A percentile compares a stretch with the other conserved stretches of the same genome.
Evolutionary conservation across 2,113 vertebrate genomes (phyloP).

Genomic region (Okapia johnstoni): DNA sequence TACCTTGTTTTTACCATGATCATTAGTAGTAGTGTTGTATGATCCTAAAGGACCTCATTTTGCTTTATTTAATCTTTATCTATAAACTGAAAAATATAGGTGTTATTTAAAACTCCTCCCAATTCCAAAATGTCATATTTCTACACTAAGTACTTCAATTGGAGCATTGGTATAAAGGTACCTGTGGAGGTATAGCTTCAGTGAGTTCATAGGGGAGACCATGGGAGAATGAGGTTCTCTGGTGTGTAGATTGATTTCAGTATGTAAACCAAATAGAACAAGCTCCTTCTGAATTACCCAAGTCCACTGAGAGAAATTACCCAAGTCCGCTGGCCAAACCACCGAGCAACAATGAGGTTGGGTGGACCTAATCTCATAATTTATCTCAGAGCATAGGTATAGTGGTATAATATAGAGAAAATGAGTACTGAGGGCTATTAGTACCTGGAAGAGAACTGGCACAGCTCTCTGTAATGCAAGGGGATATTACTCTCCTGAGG

Average conservation of each 20-base stretch:
- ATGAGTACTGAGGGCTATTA: neutral
- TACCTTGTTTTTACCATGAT: neutral
- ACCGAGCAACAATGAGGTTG: neutral
- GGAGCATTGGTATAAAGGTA: neutral
- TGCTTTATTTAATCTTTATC: conserved; percentile 13
- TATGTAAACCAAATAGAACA: neutral
- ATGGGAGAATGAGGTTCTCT: neutral
- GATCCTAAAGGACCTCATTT: neutral
- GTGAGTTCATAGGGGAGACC: neutral
- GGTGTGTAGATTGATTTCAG: neutral
- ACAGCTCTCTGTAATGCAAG: neutral
- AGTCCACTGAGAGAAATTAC: neutral
- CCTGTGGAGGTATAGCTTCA: neutral
- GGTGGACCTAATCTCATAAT: neutral
- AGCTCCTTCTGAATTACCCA: neutral
- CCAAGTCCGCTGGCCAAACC: neutral
- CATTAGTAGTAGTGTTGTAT: neutral
- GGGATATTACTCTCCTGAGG: neutral
- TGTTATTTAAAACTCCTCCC: neutral
- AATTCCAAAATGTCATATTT: conserved; percentile 20
- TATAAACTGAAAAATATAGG: conserved; percentile 20
- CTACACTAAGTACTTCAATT: neutral
- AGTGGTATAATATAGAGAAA: neutral
- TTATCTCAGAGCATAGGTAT: neutral
- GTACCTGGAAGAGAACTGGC: neutral